These are phyloP conservation scores for Neodiprion lecontei DNA, from an alignment of 1,140 invertebrate genomes.

Conservation along the genomic window DNA sequence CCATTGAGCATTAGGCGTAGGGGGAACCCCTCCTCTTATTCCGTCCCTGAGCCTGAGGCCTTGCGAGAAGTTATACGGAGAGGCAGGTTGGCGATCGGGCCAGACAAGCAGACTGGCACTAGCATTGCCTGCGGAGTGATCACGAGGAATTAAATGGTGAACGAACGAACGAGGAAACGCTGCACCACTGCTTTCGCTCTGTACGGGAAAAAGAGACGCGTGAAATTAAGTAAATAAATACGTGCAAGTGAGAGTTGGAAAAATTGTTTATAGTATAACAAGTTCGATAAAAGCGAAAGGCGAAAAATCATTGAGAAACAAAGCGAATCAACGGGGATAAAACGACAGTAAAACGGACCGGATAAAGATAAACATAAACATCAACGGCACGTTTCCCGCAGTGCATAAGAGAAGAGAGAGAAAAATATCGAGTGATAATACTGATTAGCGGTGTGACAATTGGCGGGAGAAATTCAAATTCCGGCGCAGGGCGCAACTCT, in stretches of 20 bases:
- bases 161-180: background rate
- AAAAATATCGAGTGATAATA: constrained; percentile 8
- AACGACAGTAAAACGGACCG: background rate
- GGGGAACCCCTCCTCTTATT: constrained; percentile 17
- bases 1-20: too few relatives aligned
- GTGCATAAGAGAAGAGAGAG: background rate
- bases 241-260: background rate
- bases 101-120: constrained; percentile 52
- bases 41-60: constrained; percentile 14
- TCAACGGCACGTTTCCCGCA: constrained; percentile 11
- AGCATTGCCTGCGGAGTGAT: constrained; percentile 43
- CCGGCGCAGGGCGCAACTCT: background rate
- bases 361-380: background rate
- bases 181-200: background rate
- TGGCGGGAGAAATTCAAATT: constrained; percentile 3
- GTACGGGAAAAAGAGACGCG: constrained; percentile 17
- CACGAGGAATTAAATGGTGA: constrained; percentile 7
- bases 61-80: background rate
- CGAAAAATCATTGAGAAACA: constrained; percentile 6
- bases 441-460: background rate
- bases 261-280: background rate
- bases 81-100: constrained; percentile 32
- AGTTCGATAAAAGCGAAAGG: background rate
- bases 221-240: constrained; percentile 2
- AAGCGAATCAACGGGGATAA: background rate